These are phyloP conservation scores for Phymanthus crucifer DNA, from an alignment of 92 coral and sea anemone species.

Conservation along the genomic window DNA sequence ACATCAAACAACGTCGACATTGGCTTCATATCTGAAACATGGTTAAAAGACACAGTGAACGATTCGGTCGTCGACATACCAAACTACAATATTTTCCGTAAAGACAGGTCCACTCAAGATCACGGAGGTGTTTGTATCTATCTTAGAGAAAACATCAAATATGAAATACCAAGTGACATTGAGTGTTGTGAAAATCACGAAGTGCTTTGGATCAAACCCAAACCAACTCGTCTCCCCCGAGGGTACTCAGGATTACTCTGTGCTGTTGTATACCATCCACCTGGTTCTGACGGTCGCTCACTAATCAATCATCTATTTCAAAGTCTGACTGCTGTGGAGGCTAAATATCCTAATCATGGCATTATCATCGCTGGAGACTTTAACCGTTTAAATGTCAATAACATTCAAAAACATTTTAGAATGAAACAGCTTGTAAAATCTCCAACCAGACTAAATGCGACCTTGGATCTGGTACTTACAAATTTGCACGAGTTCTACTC, in stretches of 20 bases:
- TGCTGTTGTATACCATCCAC: too few relatives aligned
- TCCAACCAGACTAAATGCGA: not conserved
- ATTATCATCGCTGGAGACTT: too few relatives aligned
- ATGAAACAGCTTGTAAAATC: not conserved
- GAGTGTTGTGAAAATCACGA: slow-evolving; percentile 47
- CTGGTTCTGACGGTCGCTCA: slow-evolving; percentile 18
- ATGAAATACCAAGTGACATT: slow-evolving; percentile 31
- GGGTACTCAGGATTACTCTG: slow-evolving; percentile 16
- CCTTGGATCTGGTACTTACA: not conserved
- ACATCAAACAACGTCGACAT: not conserved
- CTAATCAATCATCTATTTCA: slow-evolving; percentile 27
- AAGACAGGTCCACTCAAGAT: slow-evolving; percentile 31
- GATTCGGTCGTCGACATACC: slow-evolving; percentile 42
- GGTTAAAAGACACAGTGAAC: slow-evolving; percentile 22
- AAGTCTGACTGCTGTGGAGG: slow-evolving; percentile 23
- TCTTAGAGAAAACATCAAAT: slow-evolving; percentile 27
- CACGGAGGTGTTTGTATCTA: slow-evolving; percentile 52
- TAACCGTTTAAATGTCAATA: slow-evolving; percentile 27
- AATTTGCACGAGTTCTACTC: not conserved
- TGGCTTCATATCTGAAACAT: slow-evolving; percentile 21
- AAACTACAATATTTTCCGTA: slow-evolving; percentile 12
- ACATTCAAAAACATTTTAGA: not conserved
- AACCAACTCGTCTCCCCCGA: slow-evolving; percentile 28
- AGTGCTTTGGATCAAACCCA: slow-evolving; percentile 33
- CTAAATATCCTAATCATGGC: slow-evolving; percentile 29